Conservation (phyloP, 2,888 invertebrate species). For the Ceriagrion tenellum region DNA sequence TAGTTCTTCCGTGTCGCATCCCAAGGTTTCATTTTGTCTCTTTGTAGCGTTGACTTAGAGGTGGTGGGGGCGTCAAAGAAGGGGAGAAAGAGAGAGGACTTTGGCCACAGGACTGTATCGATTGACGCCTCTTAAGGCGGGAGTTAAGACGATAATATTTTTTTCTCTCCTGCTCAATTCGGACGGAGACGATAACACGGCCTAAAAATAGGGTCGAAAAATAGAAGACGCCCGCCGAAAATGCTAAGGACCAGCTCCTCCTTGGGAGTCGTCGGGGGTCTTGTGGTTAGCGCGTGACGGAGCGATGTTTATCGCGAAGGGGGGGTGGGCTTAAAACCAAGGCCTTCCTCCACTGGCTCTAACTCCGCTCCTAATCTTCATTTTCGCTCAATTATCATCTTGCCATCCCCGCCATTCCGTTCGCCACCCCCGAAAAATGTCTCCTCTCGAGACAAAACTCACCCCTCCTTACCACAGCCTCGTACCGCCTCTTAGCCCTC, state of each 20-base stretch:
- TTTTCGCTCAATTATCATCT: constrained; percentile 21
- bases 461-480: too few species aligned
- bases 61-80: not conserved
- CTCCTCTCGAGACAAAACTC: not conserved
- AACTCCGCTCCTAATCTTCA: constrained; percentile 31
- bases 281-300: constrained; percentile 21
- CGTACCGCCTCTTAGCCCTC: not conserved
- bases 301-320: not conserved
- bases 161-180: not conserved
- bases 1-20: not conserved
- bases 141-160: constrained; percentile 24
- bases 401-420: not conserved
- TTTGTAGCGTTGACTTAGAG: not conserved
- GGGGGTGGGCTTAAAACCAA: not conserved
- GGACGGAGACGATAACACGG: not conserved
- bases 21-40: not conserved
- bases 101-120: not conserved
- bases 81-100: not conserved
- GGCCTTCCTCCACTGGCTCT: not conserved
- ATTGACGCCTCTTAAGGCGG: constrained; percentile 24
- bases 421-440: not conserved
- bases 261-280: not conserved
- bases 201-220: constrained; percentile 6
- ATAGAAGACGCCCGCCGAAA: constrained; percentile 7
- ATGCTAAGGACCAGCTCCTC: not conserved